These are phyloP conservation scores for Nomada fucata DNA, from an alignment of 2,888 invertebrate genomes.

Conservation along the genomic window DNA sequence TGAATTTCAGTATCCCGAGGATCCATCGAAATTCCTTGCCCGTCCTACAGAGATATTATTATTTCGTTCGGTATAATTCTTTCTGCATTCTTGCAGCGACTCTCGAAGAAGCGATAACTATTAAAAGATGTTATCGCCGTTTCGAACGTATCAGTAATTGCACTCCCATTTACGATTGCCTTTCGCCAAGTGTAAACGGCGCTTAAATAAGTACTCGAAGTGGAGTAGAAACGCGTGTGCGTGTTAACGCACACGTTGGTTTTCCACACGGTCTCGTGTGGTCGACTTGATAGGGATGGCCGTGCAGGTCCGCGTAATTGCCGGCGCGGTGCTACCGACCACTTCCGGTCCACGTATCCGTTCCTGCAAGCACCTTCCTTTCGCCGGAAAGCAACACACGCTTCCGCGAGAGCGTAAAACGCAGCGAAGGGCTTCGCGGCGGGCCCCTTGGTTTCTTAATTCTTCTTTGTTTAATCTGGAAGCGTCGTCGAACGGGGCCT, in stretches of 20 bases:
- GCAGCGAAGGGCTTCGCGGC: slow-evolving; percentile 4
- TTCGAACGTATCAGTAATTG: background rate
- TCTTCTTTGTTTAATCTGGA: background rate
- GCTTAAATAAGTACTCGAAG: slow-evolving; percentile 24
- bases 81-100: too few species aligned
- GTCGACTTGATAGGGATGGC: slow-evolving; percentile 71
- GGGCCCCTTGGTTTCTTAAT: background rate
- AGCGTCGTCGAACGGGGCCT: background rate
- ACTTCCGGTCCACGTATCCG: slow-evolving; percentile 82
- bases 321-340: slow-evolving; percentile 79
- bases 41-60: too few species aligned
- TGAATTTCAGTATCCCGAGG: too few species aligned
- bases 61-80: too few species aligned
- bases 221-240: slow-evolving; percentile 1
- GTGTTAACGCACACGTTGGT: slow-evolving; percentile 10
- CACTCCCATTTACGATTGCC: too few species aligned
- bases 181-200: slow-evolving; percentile 10
- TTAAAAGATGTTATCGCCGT: too few species aligned
- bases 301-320: slow-evolving; percentile 77
- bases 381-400: slow-evolving; percentile 57
- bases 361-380: slow-evolving; percentile 78
- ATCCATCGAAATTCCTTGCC: too few species aligned
- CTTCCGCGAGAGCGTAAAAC: slow-evolving; percentile 46
- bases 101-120: too few species aligned
- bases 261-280: slow-evolving; percentile 60